These are phyloP conservation scores for Leptodactylus fallax DNA, from an alignment of 2,797 vertebrate genomes.

Conservation along the genomic window DNA sequence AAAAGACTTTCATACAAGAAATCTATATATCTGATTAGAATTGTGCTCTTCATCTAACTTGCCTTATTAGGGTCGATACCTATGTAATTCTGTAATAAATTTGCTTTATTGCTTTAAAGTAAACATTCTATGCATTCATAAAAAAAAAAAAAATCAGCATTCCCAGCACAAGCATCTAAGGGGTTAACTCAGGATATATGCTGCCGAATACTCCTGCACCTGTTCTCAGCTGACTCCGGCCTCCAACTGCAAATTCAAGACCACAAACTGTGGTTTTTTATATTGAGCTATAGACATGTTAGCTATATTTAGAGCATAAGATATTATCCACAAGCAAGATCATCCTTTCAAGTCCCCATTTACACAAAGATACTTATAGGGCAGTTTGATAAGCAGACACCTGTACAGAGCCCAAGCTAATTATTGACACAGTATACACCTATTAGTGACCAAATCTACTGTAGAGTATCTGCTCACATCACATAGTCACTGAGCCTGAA, in stretches of 20 bases:
- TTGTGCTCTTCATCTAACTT: not conserved
- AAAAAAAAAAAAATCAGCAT: not conserved
- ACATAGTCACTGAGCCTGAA: slow-evolving; percentile 37
- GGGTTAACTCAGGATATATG: slow-evolving; percentile 40
- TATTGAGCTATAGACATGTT: slow-evolving; percentile 45
- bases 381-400: slow-evolving; percentile 50
- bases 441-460: slow-evolving; percentile 40
- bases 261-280: slow-evolving; percentile 63
- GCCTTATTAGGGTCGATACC: not conserved
- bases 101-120: not conserved
- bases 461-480: not conserved
- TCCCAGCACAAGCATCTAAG: slow-evolving; percentile 8
- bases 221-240: slow-evolving; percentile 59
- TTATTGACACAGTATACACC: slow-evolving; percentile 40
- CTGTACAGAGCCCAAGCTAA: slow-evolving; percentile 51
- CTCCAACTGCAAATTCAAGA: slow-evolving; percentile 61
- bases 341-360: slow-evolving; percentile 55
- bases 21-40: too few relatives aligned
- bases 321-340: slow-evolving; percentile 62
- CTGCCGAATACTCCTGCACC: slow-evolving; percentile 46
- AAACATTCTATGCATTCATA: not conserved
- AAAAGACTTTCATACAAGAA: too few relatives aligned
- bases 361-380: slow-evolving; percentile 43
- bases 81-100: not conserved
- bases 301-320: slow-evolving; percentile 61